Conservation (phyloP, 2,113 vertebrate genomes). For the Ptilorrhoa leucosticta region DNA sequence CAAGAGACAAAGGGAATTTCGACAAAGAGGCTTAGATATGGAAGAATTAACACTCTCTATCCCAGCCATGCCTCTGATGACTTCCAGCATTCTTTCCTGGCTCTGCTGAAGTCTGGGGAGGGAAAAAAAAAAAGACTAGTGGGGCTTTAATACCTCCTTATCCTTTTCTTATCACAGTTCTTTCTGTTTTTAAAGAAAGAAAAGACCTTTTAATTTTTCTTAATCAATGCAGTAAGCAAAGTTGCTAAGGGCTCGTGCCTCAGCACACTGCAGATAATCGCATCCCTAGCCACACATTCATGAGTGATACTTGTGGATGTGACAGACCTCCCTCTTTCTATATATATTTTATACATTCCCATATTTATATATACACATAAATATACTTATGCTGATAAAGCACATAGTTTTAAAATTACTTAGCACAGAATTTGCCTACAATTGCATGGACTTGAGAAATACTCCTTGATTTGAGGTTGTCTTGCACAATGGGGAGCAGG, state of each 20-base stretch:
- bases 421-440: not conserved
- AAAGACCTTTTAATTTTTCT: slow-evolving; percentile 67
- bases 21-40: slow-evolving; percentile 89
- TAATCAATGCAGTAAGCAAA: not conserved
- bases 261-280: not conserved
- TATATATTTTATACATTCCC: not conserved
- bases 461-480: not conserved
- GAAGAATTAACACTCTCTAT: slow-evolving; percentile 90
- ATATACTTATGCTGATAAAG: not conserved
- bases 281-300: not conserved
- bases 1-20: slow-evolving; percentile 85
- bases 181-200: slow-evolving; percentile 15
- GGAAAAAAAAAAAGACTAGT: slow-evolving; percentile 25
- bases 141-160: slow-evolving; percentile 61
- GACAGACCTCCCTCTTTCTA: not conserved
- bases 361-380: not conserved
- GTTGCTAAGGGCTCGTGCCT: not conserved
- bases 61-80: slow-evolving; percentile 76
- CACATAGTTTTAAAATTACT: not conserved
- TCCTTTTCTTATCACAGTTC: slow-evolving; percentile 53
- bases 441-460: not conserved
- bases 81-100: slow-evolving; percentile 77
- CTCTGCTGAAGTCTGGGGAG: slow-evolving; percentile 17
- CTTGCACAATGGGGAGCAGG: not conserved
- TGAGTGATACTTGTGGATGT: not conserved